Evolutionary conservation across 2,113 vertebrate genomes (phyloP).

Genomic region (Anoplopoma fimbria): DNA sequence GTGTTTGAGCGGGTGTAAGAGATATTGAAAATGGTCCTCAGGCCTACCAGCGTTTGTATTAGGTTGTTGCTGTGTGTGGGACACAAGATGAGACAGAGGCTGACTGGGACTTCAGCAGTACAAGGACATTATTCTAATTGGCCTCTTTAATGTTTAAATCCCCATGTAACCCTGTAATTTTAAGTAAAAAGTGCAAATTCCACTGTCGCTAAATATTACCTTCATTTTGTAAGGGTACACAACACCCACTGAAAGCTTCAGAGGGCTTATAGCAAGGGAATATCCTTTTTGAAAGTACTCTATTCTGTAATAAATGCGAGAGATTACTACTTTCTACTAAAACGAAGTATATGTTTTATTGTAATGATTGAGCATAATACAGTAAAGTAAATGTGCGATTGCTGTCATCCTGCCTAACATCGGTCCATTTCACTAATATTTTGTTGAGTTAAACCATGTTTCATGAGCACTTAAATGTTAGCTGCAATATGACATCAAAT

Average conservation of each 20-base stretch:
- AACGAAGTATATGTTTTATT: neutral
- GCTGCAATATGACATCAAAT: neutral
- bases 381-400: neutral
- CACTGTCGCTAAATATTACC: slow-evolving; percentile 40
- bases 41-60: slow-evolving; percentile 21
- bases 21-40: slow-evolving; percentile 36
- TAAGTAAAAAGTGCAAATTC: slow-evolving; percentile 39
- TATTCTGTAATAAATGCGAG: neutral
- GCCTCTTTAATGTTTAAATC: slow-evolving; percentile 46
- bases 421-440: neutral
- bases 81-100: slow-evolving; percentile 28
- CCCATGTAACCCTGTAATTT: slow-evolving; percentile 12
- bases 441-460: slow-evolving; percentile 1
- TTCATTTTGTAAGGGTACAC: slow-evolving; percentile 9
- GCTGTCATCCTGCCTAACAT: neutral
- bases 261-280: neutral
- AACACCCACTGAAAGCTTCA: slow-evolving; percentile 16
- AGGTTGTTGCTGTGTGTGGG: slow-evolving; percentile 29
- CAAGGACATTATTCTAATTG: slow-evolving; percentile 67
- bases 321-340: neutral
- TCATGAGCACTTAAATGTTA: neutral
- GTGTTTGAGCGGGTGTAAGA: slow-evolving; percentile 50
- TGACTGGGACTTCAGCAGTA: slow-evolving; percentile 43
- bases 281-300: neutral
- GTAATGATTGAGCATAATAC: neutral